Evolutionary conservation across 2,113 vertebrate genomes (phyloP), one percentile per base, ranked within the genome.

Genomic region (Accipiter virgatus): DNA sequence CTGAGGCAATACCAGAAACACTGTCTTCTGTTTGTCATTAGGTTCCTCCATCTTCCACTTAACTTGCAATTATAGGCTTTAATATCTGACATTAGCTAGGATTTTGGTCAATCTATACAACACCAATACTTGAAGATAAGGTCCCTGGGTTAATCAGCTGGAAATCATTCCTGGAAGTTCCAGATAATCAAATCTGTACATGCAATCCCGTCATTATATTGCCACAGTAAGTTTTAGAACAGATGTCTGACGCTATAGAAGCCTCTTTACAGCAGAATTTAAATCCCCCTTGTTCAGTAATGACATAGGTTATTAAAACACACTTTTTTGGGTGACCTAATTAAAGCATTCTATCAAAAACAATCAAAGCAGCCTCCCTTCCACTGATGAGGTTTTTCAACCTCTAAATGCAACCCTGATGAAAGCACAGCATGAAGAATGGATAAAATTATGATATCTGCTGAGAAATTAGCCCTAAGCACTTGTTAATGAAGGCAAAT

Each of bases 131-230:
- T 97, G 93, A 97, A 95, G 92, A 97, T 97, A 97, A 97, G 92
- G 94, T 98, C 97, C 86, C 53, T 71, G 83, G 97, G 94, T 98
- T 98, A 98, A 98, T 98, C 97, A 97, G 92, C 94, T 91, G 95
- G 92, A 98, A 98, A 98, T 97, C 91, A 93, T 97, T 98, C 97
- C 97, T 98, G 93, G 95, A 98, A 97, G 92, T 97, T 97, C 82
- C 90, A 96, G 88, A 94, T 98, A 98, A 98, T 98, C 97, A 97
- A 98, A 98, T 98, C 97, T 97, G 92, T 95, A 94, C 95, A 75
- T 87, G 90, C 82, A 97, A 97, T 97, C 92, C 67, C 84, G 73
- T 84, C 92, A 96, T 65, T 94, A 91, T 94, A 97, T 95, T 97
- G 88, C 95, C 90, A 94, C 88, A 93, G 91, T 97, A 97, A 95